Evolutionary conservation across 2,888 invertebrate species (phyloP), one percentile per base, ranked within the genome.

Genomic region (Ophion costatus): DNA sequence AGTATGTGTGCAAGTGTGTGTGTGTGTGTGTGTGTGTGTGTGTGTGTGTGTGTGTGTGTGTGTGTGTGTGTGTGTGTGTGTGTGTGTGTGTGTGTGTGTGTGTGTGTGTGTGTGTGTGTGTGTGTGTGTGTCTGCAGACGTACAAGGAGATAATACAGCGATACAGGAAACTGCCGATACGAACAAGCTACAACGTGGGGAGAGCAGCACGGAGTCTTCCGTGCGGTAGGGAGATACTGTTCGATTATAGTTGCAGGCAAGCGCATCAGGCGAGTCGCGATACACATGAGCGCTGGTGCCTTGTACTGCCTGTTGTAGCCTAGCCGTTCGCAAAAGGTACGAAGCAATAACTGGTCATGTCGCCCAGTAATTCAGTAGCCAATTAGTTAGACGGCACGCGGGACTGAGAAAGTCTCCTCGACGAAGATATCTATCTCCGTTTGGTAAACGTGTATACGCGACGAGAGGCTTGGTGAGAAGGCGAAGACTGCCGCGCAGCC

Each of bases 291-390:
- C 64, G 42, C 17, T 22, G 70, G 63, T n/a, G 22, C 29, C 61
- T 69, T n/a, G 73, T 51, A 38, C 14, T 64, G n/a, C 2, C 42
- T n/a, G 20, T 66, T 66, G 61, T 74, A 75, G 38, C 59, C 80
- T 67, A 56, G 73, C 51, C 56, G 77, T 77, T 77, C 51, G 88
- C 88, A 86, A 51, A 51, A 90, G 89, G 90, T 90, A 89, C 89
- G 89, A 90, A 90, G 90, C 91, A 91, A 91, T 91, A 91, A 91
- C 91, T 90, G 89, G 88, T 89, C 92, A 89, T 92, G 91, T 91
- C 90, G 89, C 88, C 90, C 90, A 90, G 91, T 92, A 92, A 92
- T 92, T 92, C 91, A 92, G 92, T 92, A 92, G 92, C 92, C 92
- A 92, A 92, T 92, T 92, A 92, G 92, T 92, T 92, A 91, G 90